Evolutionary conservation across 1,140 invertebrate species (phyloP).

Genomic region (Eciton burchellii): DNA sequence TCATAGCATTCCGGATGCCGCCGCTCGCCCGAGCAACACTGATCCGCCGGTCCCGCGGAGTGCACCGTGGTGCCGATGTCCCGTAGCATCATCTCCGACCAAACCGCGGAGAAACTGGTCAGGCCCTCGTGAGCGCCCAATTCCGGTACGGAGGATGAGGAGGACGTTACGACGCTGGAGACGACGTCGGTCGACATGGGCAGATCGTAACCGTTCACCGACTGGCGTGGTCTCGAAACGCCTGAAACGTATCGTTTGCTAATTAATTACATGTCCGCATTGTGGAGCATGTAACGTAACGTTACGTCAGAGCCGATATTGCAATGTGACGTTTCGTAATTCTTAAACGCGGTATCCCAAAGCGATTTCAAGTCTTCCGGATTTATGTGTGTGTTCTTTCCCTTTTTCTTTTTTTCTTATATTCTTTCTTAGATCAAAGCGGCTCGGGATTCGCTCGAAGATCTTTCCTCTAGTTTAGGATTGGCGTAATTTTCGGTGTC

Average conservation of each 20-base stretch:
- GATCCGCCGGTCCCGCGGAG: slow-evolving; percentile 76
- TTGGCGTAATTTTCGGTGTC: no score
- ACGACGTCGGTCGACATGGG: slow-evolving; percentile 86
- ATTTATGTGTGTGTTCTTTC: neutral
- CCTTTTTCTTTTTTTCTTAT: neutral
- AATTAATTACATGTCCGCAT: no score
- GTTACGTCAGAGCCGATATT: no score
- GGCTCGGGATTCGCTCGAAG: neutral
- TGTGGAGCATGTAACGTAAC: no score
- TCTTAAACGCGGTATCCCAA: no score
- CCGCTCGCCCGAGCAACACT: slow-evolving; percentile 73
- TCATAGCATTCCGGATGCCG: slow-evolving; percentile 87
- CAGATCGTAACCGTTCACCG: slow-evolving; percentile 85
- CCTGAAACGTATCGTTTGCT: slow-evolving; percentile 81
- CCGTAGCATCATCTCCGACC: slow-evolving; percentile 92
- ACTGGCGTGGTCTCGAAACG: slow-evolving; percentile 87
- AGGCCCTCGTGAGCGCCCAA: slow-evolving; percentile 87
- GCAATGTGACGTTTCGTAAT: no score
- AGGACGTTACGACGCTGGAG: slow-evolving; percentile 8
- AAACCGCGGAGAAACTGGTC: slow-evolving; percentile 92
- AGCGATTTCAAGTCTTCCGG: no score
- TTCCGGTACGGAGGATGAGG: slow-evolving; percentile 69
- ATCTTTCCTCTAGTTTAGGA: no score
- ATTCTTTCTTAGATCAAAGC: neutral
- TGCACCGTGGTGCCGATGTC: slow-evolving; percentile 91